phyloP scores from a whole-genome alignment of 2,797 vertebrate genomes.

The Sebastes diaconus region DNA sequence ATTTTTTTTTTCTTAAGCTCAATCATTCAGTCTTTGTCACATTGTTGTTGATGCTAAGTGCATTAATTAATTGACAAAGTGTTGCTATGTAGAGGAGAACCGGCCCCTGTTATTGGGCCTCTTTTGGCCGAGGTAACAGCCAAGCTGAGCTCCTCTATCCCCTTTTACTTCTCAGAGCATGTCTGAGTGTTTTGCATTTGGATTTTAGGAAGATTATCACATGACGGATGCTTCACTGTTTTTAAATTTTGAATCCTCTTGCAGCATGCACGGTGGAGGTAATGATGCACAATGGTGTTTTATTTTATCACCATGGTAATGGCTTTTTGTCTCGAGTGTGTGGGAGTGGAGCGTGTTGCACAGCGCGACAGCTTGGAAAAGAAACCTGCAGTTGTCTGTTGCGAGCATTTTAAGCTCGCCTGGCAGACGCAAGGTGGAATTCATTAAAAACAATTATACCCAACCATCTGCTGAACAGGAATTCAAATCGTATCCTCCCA shows the following conservation, averaged over 20 bases:
- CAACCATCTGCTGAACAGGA: conserved; percentile 46
- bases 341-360: conserved; percentile 1
- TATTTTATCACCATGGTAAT: conserved; percentile 48
- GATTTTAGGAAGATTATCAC: conserved; percentile 22
- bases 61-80: conserved; percentile 13
- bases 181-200: not conserved
- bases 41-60: not conserved
- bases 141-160: conserved; percentile 37
- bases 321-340: conserved; percentile 32
- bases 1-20: not conserved
- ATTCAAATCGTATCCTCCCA: conserved; percentile 4
- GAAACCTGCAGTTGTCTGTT: conserved; percentile 41
- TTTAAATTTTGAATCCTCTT: conserved; percentile 17
- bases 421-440: conserved; percentile 40
- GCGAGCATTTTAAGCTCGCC: conserved; percentile 17
- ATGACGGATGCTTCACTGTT: conserved; percentile 27
- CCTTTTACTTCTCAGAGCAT: conserved; percentile 27
- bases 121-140: conserved; percentile 35
- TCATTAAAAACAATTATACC: conserved; percentile 31
- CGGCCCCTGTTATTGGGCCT: conserved; percentile 49
- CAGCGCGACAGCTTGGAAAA: conserved; percentile 19
- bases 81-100: conserved; percentile 4
- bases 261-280: not conserved
- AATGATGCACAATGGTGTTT: conserved; percentile 28
- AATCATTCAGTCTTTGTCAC: not conserved